A percentile compares a stretch with the other conserved stretches of the same genome.
Evolutionary conservation across 2,113 vertebrate species (phyloP).

Genomic region (Amphilophus citrinellus): DNA sequence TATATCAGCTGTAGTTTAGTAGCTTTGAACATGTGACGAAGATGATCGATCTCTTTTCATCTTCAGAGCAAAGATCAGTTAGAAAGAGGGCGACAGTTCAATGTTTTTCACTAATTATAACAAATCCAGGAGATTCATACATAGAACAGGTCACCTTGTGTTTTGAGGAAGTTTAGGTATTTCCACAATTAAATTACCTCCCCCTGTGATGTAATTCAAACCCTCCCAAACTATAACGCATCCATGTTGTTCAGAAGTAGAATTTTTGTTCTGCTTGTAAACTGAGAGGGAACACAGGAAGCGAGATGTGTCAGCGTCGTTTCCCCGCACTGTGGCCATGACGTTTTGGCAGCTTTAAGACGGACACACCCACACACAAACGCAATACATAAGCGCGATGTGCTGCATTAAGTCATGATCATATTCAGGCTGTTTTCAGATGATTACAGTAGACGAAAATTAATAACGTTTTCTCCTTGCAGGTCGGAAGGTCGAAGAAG

Average conservation of each 20-base stretch:
- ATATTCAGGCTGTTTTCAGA: not conserved
- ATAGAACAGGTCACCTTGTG: not conserved
- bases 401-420: not conserved
- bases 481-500: constrained; percentile 45
- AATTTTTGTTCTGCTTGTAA: not conserved
- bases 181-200: not conserved
- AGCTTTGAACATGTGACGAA: not conserved
- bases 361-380: not conserved
- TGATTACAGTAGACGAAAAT: not conserved
- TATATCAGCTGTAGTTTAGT: not conserved
- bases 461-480: constrained; percentile 7
- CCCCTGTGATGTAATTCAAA: not conserved
- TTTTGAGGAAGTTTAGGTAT: constrained; percentile 12
- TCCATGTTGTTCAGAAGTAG: not conserved
- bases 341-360: not conserved
- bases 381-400: not conserved
- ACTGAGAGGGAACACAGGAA: constrained; percentile 50
- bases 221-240: not conserved
- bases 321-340: not conserved
- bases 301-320: not conserved
- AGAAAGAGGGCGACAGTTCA: not conserved
- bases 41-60: not conserved
- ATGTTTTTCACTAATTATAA: not conserved
- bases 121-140: not conserved
- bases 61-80: not conserved